Conservation (phyloP, 2,888 invertebrate genomes). For the Brachyptera risi region DNA sequence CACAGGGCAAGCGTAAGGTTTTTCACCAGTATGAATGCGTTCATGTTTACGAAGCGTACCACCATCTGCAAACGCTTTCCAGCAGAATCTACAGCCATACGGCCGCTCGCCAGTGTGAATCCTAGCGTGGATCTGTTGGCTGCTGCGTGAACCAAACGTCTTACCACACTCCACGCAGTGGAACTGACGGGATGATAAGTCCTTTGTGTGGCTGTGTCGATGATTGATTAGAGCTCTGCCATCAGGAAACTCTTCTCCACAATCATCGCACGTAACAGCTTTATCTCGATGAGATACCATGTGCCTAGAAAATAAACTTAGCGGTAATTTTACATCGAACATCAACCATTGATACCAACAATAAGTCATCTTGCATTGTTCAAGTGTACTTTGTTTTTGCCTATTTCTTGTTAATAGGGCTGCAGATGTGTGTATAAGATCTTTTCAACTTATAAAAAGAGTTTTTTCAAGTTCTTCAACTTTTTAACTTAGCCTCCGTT, state of each 20-base stretch:
- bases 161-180: conserved; percentile 82
- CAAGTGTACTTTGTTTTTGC: too few species aligned
- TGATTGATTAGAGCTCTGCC: conserved; percentile 66
- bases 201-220: conserved; percentile 58
- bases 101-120: conserved; percentile 83
- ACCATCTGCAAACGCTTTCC: conserved; percentile 87
- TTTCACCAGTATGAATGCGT: conserved; percentile 78
- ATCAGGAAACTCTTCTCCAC: conserved; percentile 66
- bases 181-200: conserved; percentile 58
- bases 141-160: conserved; percentile 79
- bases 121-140: conserved; percentile 80
- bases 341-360: too few species aligned
- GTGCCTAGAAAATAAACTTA: conserved; percentile 47
- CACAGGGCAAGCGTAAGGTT: conserved; percentile 82
- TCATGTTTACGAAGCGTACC: conserved; percentile 82
- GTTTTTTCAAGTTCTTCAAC: too few species aligned
- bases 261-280: conserved; percentile 64
- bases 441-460: too few species aligned
- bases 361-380: too few species aligned
- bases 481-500: too few species aligned
- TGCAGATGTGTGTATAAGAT: too few species aligned
- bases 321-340: too few species aligned
- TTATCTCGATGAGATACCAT: conserved; percentile 69
- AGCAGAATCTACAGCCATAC: conserved; percentile 79
- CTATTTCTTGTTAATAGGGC: too few species aligned